phyloP scores from a whole-genome alignment of 2,113 vertebrate species.

The Anseranas semipalmata region DNA sequence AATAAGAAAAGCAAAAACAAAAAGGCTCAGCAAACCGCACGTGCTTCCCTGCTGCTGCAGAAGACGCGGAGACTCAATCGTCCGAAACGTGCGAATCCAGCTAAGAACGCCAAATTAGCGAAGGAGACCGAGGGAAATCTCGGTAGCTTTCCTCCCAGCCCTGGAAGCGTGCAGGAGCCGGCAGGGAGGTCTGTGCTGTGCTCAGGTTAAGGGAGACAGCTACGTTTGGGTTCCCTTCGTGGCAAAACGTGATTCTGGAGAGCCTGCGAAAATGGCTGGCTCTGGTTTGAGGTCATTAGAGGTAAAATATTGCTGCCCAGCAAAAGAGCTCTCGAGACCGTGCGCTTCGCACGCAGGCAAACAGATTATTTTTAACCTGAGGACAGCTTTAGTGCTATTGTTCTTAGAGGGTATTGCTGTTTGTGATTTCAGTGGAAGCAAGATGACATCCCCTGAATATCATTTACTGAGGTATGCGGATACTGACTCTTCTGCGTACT shows the following conservation, averaged over 20 bases:
- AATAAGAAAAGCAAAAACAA: background rate
- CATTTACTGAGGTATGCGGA: background rate
- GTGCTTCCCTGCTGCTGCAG: background rate
- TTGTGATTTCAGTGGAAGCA: conserved; percentile 20
- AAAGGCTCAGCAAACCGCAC: background rate
- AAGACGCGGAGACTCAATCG: background rate
- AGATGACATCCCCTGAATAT: background rate
- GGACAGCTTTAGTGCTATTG: conserved; percentile 70
- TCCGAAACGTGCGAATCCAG: background rate
- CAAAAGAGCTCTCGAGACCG: conserved; percentile 11
- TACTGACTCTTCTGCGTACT: background rate
- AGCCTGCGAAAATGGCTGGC: conserved; percentile 48
- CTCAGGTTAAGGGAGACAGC: background rate
- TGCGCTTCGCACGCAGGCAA: background rate
- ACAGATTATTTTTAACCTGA: conserved; percentile 49
- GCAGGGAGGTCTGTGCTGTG: background rate
- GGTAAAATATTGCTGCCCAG: conserved; percentile 63
- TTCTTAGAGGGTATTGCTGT: conserved; percentile 33
- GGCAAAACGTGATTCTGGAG: background rate
- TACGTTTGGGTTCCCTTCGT: background rate
- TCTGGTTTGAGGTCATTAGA: conserved; percentile 44
- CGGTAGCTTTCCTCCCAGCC: background rate
- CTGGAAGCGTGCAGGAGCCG: rapidly evolving
- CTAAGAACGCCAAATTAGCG: background rate
- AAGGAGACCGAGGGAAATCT: background rate